Conservation (phyloP, 2,797 vertebrate species). For the Enteromius thamalakanensis region DNA sequence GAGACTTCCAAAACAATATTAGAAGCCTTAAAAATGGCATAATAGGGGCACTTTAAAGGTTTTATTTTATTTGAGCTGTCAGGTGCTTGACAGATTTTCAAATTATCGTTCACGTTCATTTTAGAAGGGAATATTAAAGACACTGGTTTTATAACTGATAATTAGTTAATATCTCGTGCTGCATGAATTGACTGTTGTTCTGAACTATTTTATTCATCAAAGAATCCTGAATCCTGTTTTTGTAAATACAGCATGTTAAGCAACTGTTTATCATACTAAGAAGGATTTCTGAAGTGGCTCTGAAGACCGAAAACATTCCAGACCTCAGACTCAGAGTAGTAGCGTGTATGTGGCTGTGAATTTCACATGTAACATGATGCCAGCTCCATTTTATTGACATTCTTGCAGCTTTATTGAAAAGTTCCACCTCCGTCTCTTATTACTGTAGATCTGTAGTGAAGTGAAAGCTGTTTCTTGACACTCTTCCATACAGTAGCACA, state of each 20-base stretch:
- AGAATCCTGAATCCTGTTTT: background rate
- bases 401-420: constrained; percentile 6
- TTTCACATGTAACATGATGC: background rate
- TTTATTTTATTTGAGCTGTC: background rate
- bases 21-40: too few relatives aligned
- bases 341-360: background rate
- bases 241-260: background rate
- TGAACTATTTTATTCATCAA: background rate
- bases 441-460: constrained; percentile 2
- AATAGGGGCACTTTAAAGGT: background rate
- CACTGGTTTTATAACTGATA: background rate
- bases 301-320: background rate
- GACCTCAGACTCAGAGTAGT: background rate
- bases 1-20: too few relatives aligned
- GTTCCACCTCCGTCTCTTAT: background rate
- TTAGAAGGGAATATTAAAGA: background rate
- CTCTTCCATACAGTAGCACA: background rate
- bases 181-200: background rate
- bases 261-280: background rate
- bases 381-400: background rate
- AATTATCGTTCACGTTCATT: background rate
- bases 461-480: constrained; percentile 2
- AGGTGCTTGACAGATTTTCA: background rate
- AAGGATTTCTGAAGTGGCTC: background rate
- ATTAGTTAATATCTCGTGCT: background rate